Evolutionary conservation across 92 coral and sea anemone genomes (phyloP).

Genomic region (Virgularia gustaviana): DNA sequence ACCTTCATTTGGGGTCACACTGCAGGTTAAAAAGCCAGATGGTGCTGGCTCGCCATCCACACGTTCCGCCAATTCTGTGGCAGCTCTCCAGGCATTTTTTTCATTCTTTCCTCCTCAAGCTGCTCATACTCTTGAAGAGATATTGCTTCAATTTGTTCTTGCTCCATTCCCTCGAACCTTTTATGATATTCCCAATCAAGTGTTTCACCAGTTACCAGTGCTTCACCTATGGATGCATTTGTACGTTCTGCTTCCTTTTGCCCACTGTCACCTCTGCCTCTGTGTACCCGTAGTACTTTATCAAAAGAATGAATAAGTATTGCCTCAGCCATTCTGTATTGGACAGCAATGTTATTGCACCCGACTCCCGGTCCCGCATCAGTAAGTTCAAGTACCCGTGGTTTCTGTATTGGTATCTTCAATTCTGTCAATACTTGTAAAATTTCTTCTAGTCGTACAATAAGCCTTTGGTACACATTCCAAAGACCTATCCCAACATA

Average conservation of each 20-base stretch:
- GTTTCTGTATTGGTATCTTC: constrained; percentile 27
- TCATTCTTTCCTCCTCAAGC: constrained; percentile 53
- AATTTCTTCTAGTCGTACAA: constrained; percentile 28
- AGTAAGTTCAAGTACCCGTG: constrained; percentile 60
- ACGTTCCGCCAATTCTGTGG: constrained; percentile 43
- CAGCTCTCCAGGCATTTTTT: constrained; percentile 59
- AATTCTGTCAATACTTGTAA: constrained; percentile 32
- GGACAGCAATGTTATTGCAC: constrained; percentile 46
- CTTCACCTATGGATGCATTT: constrained; percentile 58
- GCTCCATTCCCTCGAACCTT: constrained; percentile 41
- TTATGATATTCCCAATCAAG: constrained; percentile 51
- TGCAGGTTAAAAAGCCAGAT: constrained; percentile 38
- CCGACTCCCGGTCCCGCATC: constrained; percentile 71
- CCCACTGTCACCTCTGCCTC: constrained; percentile 52
- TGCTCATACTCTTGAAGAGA: constrained; percentile 49
- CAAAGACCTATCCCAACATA: constrained; percentile 40
- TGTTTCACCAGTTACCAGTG: constrained; percentile 58
- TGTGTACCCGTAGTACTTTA: constrained; percentile 45
- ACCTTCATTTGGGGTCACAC: constrained; percentile 22
- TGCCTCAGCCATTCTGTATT: constrained; percentile 45
- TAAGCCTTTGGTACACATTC: constrained; percentile 34
- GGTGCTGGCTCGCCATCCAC: constrained; percentile 67
- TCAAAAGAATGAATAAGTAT: constrained; percentile 39
- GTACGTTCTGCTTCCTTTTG: constrained; percentile 63
- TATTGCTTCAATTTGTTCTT: constrained; percentile 43